Evolutionary conservation across 2,888 invertebrate species (phyloP), one percentile per base, ranked within the genome.

Genomic region (Lasioglossum pauxillum): DNA sequence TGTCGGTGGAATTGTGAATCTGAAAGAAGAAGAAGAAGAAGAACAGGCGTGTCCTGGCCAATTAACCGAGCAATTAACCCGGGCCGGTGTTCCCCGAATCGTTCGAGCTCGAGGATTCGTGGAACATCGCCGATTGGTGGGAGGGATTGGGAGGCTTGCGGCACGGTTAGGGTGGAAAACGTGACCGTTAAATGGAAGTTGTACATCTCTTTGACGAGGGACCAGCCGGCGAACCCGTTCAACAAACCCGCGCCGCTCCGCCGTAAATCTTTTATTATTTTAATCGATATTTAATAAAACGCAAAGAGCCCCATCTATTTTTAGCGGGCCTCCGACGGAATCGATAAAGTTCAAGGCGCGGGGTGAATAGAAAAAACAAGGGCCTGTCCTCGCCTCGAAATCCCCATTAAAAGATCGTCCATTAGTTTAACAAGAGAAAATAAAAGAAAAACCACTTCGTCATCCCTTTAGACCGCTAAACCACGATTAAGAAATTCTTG

Each of bases 1-100:
- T 96, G 93, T 97, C 97, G 86, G 96, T 96, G 46, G 97, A 97
- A 95, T 97, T 97, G 94, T 97, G 96, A 93, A 97, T 95, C 97
- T 97, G 96, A 71, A 69, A 69, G 69, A 67, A 31, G 35, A 93
- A 92, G 78, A 97, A 44, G 67, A n/a, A 31, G 31, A 35, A n/a
- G 67, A 41, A 10, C 27, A 49, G 73, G 49, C 67, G 67, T 35
- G 16, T 38, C 23, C 44, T 57, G 35, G 10, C 60, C 35, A 75
- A 76, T 79, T 74, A 78, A 82, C 60, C 19, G 44, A n/a, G 41
- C 46, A 82, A 81, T 81, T 69, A 81, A 82, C 64, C 64, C 38
- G 53, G 16, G 46, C 16, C 31, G 57, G 23, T 16, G 60, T 79
- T 82, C 82, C 46, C 16, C 82, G 82, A 80, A 82, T 80, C 80